These are phyloP conservation scores for Semibalanus balanoides DNA, from an alignment of 1,140 invertebrate species.

Conservation along the genomic window DNA sequence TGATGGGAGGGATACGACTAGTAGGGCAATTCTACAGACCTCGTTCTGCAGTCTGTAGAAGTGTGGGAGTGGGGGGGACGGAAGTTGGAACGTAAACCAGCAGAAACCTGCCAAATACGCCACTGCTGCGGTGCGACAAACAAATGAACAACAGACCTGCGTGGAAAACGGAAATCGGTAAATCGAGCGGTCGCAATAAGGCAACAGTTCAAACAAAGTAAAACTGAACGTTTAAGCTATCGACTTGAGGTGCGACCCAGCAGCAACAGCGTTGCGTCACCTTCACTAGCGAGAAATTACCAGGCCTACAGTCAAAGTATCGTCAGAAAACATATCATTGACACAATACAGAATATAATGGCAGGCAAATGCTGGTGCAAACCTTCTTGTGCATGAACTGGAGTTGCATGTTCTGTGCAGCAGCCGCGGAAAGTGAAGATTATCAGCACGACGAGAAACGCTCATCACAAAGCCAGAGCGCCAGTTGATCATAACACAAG, in stretches of 20 bases:
- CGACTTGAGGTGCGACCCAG: too few species aligned
- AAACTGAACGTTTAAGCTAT: neutral
- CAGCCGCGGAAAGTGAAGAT: constrained; percentile 13
- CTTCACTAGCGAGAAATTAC: too few species aligned
- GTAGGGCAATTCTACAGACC: too few species aligned
- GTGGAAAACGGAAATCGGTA: neutral
- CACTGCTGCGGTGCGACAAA: neutral
- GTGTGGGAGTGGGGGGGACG: too few species aligned
- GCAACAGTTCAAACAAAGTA: neutral
- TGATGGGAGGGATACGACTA: too few species aligned
- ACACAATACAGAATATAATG: neutral
- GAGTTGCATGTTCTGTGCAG: neutral
- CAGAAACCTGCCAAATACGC: neutral
- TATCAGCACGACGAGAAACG: too few species aligned
- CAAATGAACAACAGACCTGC: neutral
- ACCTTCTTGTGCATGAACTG: neutral
- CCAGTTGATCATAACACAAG: too few species aligned
- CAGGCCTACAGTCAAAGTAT: too few species aligned
- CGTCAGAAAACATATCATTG: neutral
- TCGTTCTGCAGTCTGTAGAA: too few species aligned
- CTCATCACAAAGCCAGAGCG: too few species aligned
- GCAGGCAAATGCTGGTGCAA: neutral
- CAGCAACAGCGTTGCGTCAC: too few species aligned
- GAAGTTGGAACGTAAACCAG: too few species aligned
- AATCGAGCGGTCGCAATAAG: neutral